These are phyloP conservation scores for Zelleria hepariella DNA, from an alignment of 2,888 invertebrate genomes.

Conservation along the genomic window DNA sequence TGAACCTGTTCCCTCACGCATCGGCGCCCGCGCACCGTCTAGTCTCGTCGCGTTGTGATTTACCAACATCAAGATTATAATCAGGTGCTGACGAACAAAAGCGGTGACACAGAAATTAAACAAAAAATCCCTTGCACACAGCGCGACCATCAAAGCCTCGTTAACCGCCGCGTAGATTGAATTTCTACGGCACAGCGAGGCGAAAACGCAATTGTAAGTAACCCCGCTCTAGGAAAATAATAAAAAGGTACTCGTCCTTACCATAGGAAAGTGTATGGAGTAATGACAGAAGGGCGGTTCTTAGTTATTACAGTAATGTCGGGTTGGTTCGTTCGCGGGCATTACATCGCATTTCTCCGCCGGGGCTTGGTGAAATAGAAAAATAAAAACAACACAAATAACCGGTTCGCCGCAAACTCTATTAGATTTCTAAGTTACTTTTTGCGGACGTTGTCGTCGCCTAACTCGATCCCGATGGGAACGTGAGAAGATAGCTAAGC, in stretches of 20 bases:
- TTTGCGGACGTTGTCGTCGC: conserved; percentile 62
- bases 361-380: conserved; percentile 41
- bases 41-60: not conserved
- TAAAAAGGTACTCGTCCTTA: conserved; percentile 43
- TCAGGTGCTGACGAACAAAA: conserved; percentile 9
- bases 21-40: conserved; percentile 18
- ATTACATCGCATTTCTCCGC: conserved; percentile 59
- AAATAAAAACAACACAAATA: conserved; percentile 58
- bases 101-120: conserved; percentile 15
- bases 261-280: conserved; percentile 55
- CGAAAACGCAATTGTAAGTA: conserved; percentile 40
- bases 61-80: conserved; percentile 1
- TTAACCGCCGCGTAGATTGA: conserved; percentile 16
- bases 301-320: conserved; percentile 64
- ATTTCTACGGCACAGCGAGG: conserved; percentile 15
- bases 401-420: conserved; percentile 65
- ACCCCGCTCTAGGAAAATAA: conserved; percentile 36
- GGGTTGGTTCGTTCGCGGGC: conserved; percentile 61
- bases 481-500: conserved; percentile 61
- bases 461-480: conserved; percentile 62
- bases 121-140: conserved; percentile 11
- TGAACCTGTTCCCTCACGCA: conserved; percentile 35
- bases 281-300: conserved; percentile 66
- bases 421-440: conserved; percentile 67
- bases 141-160: conserved; percentile 24